Base-by-base conservation (phyloP, 2,888 invertebrate genomes). In the Danaus chrysippus region DNA sequence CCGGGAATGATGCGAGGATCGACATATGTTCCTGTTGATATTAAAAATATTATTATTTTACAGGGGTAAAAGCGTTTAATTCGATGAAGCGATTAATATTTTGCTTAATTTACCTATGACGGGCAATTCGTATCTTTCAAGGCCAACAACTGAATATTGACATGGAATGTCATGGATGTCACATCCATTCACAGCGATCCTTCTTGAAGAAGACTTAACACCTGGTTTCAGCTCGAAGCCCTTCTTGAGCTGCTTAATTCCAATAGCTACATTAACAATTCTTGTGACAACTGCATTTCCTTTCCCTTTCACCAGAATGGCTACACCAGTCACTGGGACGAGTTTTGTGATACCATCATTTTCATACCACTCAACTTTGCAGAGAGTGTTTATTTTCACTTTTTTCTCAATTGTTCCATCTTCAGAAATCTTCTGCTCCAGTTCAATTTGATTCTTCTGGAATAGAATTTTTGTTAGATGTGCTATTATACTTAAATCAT, bases 1-100 rank as follows among this genome's bases (percentile, higher is more conserved):
- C 96, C 95, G 64, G 95, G 94, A 67, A 94, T 86, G 65, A 96
- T 92, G 68, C 94, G 92, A 54, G 93, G 92, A 77, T 96, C 95
- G 8, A 96, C 93, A 74, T 93, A 95, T 5, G 95, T 95, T 68
- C 95, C 94, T 94, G 73, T 44, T 75, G 73, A 53, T 23, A 59
- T 49, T 44, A 53, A 55, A 42, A 11, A 42, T 58, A 12, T 43
- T 54, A 15, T 58, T 58, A 57, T 41, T 19, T 13, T 56, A n/a
- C n/a, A n/a, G n/a, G n/a, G n/a, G n/a, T n/a, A n/a, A n/a, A n/a
- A n/a, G 12, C 12, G 10, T 12, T 46, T 15, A 19, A 42, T 54
- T 10, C 1, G 42, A 52, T n/a, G 3, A 55, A 58, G 42, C 41
- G 12, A 41, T 41, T 11, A 2, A 44, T 15, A 1, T 23, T 12